Evolutionary conservation across 1,140 invertebrate genomes (phyloP), one percentile per base, ranked within the genome.

Genomic region (Brachionus calyciflorus): DNA sequence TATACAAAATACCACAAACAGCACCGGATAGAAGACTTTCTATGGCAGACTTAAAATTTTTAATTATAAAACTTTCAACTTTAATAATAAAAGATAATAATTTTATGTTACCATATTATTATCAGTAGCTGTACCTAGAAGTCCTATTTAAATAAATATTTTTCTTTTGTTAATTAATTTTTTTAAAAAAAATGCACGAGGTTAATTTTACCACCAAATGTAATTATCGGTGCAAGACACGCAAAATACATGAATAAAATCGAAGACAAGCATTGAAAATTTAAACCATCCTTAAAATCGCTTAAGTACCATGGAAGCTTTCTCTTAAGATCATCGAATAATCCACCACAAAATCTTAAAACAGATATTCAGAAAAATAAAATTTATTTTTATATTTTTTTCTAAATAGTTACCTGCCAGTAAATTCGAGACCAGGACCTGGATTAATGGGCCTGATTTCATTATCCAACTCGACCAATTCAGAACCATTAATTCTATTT

Each of bases 241-340:
- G 96, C 96, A 83, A 99, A 98, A 83, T 98, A 99, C n/a, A 98
- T 88, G 86, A 98, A 98, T 80, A 96, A 92, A 88, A 96, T 95
- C 0, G 95, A 94, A 6, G 96, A 96, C 1, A 99, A 85, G 81
- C 93, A 96, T 82, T 99, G 96, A 55, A 95, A 85, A 10, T 93
- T 91, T 2, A 97, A 82, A 0, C 93, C 94, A 82, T 99, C 96
- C 70, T 83, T 88, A 80, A 89, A 89, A 82, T 90, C 90, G 77
- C 82, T 84, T 10, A 79, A 48, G 80, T 87, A 90, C 88, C 90
- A 96, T 0, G 93, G 93, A 0, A 86, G 83, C 87, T 98, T 98
- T 57, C 96, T 86, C 84, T 93, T 94, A 0, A 98, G 83, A 82
- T 99, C 96, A 65, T 92, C 90, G 9, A 93, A 88, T 0, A 97